phyloP scores from a whole-genome alignment of 1,140 invertebrate genomes.

The Drosophila willistoni region DNA sequence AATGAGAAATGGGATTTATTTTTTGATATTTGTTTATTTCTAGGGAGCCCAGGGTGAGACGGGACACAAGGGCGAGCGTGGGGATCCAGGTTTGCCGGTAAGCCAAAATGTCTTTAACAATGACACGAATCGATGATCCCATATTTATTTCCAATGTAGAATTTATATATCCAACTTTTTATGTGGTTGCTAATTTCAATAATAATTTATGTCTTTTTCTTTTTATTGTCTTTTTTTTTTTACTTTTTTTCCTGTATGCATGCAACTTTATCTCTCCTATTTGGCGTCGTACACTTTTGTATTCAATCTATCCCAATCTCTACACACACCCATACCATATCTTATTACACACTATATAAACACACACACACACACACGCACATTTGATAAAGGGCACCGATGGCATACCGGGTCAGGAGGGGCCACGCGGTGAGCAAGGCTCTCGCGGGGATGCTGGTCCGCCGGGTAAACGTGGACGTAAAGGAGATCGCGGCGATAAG shows the following conservation, averaged over 20 bases:
- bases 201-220: slow-evolving; percentile 62
- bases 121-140: not conserved
- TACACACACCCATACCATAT: slow-evolving; percentile 4
- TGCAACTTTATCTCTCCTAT: slow-evolving; percentile 45
- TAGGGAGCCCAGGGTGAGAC: slow-evolving; percentile 95
- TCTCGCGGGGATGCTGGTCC: slow-evolving; percentile 93
- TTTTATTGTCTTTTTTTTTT: slow-evolving; percentile 25
- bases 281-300: slow-evolving; percentile 58
- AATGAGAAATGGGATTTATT: too few relatives aligned
- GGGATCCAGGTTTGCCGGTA: slow-evolving; percentile 95
- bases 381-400: slow-evolving; percentile 90
- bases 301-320: slow-evolving; percentile 29
- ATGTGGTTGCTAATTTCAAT: slow-evolving; percentile 75
- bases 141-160: slow-evolving; percentile 16
- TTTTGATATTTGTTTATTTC: slow-evolving; percentile 25
- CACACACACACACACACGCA: slow-evolving; percentile 11
- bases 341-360: slow-evolving; percentile 3
- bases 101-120: slow-evolving; percentile 83
- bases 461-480: slow-evolving; percentile 93
- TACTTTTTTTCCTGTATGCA: slow-evolving; percentile 58
- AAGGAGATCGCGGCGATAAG: slow-evolving; percentile 95
- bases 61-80: slow-evolving; percentile 94
- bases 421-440: slow-evolving; percentile 92
- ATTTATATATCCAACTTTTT: slow-evolving; percentile 48
- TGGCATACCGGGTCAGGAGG: slow-evolving; percentile 95